Evolutionary conservation across 2,113 vertebrate genomes (phyloP), one percentile per base, ranked within the genome.

Genomic region (Tetrax tetrax): DNA sequence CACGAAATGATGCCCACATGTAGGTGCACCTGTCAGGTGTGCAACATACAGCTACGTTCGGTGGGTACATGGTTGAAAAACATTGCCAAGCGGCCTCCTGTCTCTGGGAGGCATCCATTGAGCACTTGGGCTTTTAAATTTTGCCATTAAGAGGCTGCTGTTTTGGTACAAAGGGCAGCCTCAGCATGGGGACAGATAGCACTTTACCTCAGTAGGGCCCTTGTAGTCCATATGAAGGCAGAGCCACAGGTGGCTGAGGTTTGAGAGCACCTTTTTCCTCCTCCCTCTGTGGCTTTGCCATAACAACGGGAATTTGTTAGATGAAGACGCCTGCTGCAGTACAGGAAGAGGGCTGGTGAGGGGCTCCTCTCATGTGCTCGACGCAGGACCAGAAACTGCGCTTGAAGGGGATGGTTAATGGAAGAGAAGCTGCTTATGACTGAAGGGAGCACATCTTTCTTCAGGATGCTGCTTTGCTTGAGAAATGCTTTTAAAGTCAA

Each of bases 401-500:
- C 72, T 86, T 83, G 92, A 96, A 95, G 72, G 68, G 68, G 20
- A 38, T 2, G 3, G 92, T 92, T 82, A 90, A 91, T 94, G 70
- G 89, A 91, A 88, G 65, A 61, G 59, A 48, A 94, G 63, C 28
- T 74, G 57, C 65, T 82, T 63, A 51, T 20, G 63, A 35, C 53
- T 0, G 0, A 78, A 78, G 35, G 45, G 48, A 91, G 25, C 9
- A 1, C 7, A 9, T 75, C 59, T 79, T 85, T 66, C 69, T 77
- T 91, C 64, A 33, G 56, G 54, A 87, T n/a, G 48, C 51, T 68
- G 83, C 29, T 86, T 69, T 59, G 57, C 78, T 83, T 37, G 8
- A 86, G 63, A 33, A 78, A 76, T 1, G 65, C 89, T 97, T 97
- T 97, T 95, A 88, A 94, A 93, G 47, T 57, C 63, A 85, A 17